Conservation (phyloP, 2,888 invertebrate genomes). For the Ellobium chinense region DNA sequence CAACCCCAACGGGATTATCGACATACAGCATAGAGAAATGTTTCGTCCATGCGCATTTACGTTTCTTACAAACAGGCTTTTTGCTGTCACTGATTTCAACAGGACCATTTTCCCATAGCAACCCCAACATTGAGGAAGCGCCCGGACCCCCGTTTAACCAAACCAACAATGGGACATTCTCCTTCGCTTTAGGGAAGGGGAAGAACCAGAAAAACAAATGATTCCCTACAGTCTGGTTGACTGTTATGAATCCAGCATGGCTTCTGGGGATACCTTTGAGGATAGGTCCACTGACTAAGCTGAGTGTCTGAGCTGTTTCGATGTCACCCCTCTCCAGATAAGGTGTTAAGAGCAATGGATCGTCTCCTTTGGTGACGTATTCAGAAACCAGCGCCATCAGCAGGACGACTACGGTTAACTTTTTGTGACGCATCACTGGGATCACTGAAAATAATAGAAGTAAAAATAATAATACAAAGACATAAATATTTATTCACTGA, state of each 20-base stretch:
- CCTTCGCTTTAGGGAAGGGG: conserved; percentile 82
- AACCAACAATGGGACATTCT: conserved; percentile 76
- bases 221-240: conserved; percentile 87
- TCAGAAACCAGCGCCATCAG: too few species aligned
- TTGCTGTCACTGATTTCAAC: not conserved
- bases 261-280: conserved; percentile 79
- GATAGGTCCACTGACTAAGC: not conserved
- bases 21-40: conserved; percentile 33
- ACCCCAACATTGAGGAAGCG: conserved; percentile 77
- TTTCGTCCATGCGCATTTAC: not conserved
- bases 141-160: conserved; percentile 80
- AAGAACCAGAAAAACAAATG: conserved; percentile 97
- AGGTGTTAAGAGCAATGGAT: not conserved
- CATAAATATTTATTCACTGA: too few species aligned
- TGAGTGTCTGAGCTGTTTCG: not conserved
- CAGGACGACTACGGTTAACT: too few species aligned
- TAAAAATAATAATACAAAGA: too few species aligned
- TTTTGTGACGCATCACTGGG: too few species aligned
- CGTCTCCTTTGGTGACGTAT: too few species aligned
- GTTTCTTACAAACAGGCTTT: not conserved
- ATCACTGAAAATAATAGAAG: too few species aligned
- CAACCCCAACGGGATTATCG: conserved; percentile 91
- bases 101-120: conserved; percentile 1
- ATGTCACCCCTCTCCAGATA: not conserved
- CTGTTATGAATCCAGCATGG: conserved; percentile 89